Evolutionary conservation across 2,888 invertebrate species (phyloP), one percentile per base, ranked within the genome.

Genomic region (Alcis repandata): DNA sequence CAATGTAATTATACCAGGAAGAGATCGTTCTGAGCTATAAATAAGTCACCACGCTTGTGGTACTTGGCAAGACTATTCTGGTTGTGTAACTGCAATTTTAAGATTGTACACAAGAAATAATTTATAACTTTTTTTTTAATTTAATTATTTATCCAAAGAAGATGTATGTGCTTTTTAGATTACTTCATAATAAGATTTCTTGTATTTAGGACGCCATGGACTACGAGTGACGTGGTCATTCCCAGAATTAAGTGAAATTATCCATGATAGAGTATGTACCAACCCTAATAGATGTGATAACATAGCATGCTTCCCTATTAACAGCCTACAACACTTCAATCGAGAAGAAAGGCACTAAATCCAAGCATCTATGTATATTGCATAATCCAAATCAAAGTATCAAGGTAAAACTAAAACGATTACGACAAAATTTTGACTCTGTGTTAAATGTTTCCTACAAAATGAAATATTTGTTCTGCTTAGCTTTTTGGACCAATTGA

Each of bases 201-300:
- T 56, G 15, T 33, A 52, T 22, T 43, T 59, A 61, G 60, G 61
- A 56, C 57, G 57, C 32, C 60, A 52, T 7, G 43, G 61, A 52
- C 49, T 59, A 2, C 57, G 60, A 8, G 61, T 66, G 15, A 66
- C 64, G 15, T 64, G 64, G 64, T 64, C 64, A 2, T 8, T 54
- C 17, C 64, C 59, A 15, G 59, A 59, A 59, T 38, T 64, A 7
- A 59, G 59, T 60, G 15, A 49, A 41, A 60, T 40, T 49, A 53
- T 33, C 19, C 32, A 56, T 11, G 59, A 64, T 49, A 51, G 49
- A 27, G 64, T 64, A 64, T 59, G 64, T 59, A 58, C 20, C 20
- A 40, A 13, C n/a, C n/a, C 19, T 10, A 11, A 48, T 54, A 53
- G 36, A 52, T 59, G 51, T 61, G 9, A n/a, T 32, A 53, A 40